Percentiles rank a stretch among this genome's conserved stretches.
Conservation (phyloP, 2,888 invertebrate genomes). For the Sclerodermus sp. region DNA sequence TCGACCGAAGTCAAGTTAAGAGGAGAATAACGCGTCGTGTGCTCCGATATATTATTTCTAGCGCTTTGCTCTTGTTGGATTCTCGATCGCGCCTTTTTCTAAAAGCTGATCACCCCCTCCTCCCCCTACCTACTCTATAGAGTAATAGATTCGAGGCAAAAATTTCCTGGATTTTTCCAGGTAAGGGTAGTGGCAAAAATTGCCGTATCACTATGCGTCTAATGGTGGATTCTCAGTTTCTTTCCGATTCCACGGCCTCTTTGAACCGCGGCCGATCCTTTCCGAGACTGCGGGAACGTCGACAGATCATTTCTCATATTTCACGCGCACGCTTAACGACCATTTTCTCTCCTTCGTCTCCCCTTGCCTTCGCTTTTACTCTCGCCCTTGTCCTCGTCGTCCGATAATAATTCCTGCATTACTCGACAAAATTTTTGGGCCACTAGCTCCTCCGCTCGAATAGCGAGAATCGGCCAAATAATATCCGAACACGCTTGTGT, state of each 20-base stretch:
- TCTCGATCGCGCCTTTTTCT: too few species aligned
- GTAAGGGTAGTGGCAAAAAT: slow-evolving; percentile 2
- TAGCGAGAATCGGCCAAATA: neutral
- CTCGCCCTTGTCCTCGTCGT: slow-evolving; percentile 9
- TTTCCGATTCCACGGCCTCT: slow-evolving; percentile 37
- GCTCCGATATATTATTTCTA: too few species aligned
- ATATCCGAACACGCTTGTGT: too few species aligned
- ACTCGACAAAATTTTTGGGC: slow-evolving; percentile 38
- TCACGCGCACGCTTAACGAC: slow-evolving; percentile 44
- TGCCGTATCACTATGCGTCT: too few species aligned
- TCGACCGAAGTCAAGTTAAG: too few species aligned
- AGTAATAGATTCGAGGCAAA: too few species aligned
- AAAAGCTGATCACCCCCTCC: too few species aligned
- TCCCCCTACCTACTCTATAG: too few species aligned
- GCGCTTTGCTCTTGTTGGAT: too few species aligned
- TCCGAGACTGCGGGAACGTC: slow-evolving; percentile 33
- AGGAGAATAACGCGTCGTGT: too few species aligned
- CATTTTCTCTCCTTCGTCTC: slow-evolving; percentile 19
- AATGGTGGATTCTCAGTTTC: slow-evolving; percentile 5
- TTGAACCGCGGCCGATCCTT: slow-evolving; percentile 38
- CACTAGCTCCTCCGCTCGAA: slow-evolving; percentile 11
- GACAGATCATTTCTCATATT: slow-evolving; percentile 62
- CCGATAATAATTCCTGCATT: slow-evolving; percentile 42
- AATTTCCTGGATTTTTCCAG: slow-evolving; percentile 1
- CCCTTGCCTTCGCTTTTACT: neutral